Base-by-base conservation (phyloP, 2,797 vertebrate genomes). In the Salmo trutta region DNA sequence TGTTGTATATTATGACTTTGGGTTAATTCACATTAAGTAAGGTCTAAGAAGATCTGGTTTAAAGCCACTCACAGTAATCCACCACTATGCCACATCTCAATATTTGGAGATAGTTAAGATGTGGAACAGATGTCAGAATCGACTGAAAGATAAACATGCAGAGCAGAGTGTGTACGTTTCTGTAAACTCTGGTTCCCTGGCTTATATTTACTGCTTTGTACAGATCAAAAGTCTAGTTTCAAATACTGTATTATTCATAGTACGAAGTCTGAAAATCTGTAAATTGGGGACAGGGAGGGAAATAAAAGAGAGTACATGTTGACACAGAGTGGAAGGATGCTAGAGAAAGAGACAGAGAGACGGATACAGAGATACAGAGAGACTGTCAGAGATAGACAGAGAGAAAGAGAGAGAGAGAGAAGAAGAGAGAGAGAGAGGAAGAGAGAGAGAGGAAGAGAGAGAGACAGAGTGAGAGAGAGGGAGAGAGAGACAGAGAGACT, bases 81-180 rank as follows among this genome's bases (percentile, higher is more conserved):
- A 19, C 15, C 4, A 17, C 27, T 7, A 68, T 33, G 29, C 29
- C 66, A 33, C 33, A 31, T 67, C 29, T 67, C 27, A 29, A 68
- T 68, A 68, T 68, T 68, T 68, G 29, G 29, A 36, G n/a, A 64
- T 64, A 31, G 65, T 67, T 67, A 67, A 67, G 65, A 68, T 36
- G 5, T 68, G 29, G 66, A 33, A 33, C 29, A 67, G 65, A 67
- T 17, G 29, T 31, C 16, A 33, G 29, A 33, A 36, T 31, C 29
- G 27, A 31, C 66, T 33, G 16, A 17, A 19, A 68, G 66, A 68
- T 68, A 36, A 68, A 68, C 29, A 36, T 19, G 15, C 12, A 24
- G n/a, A 24, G 21, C n/a, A 7, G 59, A 64, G 59, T 68, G 64
- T 66, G 27, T 31, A 66, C 64, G 15, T 16, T 29, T 3, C 64